These are phyloP conservation scores for Pyrocoelia pectoralis DNA, from an alignment of 2,888 invertebrate genomes.

Conservation along the genomic window DNA sequence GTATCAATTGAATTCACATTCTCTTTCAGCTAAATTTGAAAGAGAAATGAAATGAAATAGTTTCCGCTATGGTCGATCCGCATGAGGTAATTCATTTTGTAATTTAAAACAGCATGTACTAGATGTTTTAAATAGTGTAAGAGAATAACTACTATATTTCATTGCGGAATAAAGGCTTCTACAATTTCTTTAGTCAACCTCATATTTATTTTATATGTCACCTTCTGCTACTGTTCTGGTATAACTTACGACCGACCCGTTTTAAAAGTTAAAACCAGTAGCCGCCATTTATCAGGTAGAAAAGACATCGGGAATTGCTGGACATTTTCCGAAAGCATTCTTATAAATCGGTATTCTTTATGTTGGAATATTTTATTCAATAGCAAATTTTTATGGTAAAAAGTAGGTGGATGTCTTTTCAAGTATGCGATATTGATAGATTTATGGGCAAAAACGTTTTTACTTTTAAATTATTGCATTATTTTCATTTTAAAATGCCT, in stretches of 20 bases:
- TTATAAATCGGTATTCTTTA: constrained; percentile 39
- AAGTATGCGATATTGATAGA: constrained; percentile 27
- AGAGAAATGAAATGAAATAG: too few species aligned
- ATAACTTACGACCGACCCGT: constrained; percentile 35
- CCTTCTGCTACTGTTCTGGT: constrained; percentile 28
- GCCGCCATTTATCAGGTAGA: constrained; percentile 51
- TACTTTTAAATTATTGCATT: constrained; percentile 18
- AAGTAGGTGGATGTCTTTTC: constrained; percentile 26
- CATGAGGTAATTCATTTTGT: neutral
- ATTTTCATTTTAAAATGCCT: constrained; percentile 25
- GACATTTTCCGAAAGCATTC: constrained; percentile 45
- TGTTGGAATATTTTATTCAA: constrained; percentile 35
- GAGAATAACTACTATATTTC: constrained; percentile 4
- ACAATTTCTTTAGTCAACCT: constrained; percentile 14
- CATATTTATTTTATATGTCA: constrained; percentile 34
- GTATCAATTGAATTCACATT: too few species aligned
- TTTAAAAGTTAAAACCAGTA: constrained; percentile 52
- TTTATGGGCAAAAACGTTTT: constrained; percentile 28
- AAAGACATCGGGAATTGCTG: constrained; percentile 45
- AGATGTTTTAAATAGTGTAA: neutral
- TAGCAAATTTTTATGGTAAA: constrained; percentile 36
- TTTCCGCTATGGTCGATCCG: too few species aligned
- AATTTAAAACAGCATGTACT: neutral
- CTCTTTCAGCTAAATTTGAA: too few species aligned
- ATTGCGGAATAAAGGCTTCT: neutral